Percentiles rank a stretch among this genome's conserved stretches.
Conservation (phyloP, 1,140 invertebrate species). For the Drosophila pectinifera region DNA sequence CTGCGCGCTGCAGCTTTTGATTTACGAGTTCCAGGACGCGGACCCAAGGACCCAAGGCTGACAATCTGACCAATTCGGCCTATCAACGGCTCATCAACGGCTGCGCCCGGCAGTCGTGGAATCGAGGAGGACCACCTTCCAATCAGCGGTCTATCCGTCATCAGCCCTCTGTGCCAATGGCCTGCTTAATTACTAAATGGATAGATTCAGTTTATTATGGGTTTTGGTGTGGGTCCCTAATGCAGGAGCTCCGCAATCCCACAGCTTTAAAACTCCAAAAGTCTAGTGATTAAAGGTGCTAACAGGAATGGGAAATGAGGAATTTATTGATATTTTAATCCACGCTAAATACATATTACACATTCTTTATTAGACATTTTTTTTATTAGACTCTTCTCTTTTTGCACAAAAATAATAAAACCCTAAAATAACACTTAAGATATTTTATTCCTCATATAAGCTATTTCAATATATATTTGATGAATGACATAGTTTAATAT, state of each 20-base stretch:
- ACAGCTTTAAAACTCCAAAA: background rate
- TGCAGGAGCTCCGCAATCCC: background rate
- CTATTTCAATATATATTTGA: too few relatives aligned
- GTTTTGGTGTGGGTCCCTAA: constrained; percentile 28
- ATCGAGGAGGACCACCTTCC: constrained; percentile 15
- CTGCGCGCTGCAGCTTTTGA: constrained; percentile 51
- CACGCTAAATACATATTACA: too few relatives aligned
- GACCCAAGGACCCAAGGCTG: constrained; percentile 9
- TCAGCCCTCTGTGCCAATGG: constrained; percentile 17
- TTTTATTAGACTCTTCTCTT: too few relatives aligned
- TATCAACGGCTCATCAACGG: constrained; percentile 67
- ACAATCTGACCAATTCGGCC: constrained; percentile 39
- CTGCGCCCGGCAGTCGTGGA: background rate
- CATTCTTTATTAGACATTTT: too few relatives aligned
- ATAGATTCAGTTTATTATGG: constrained; percentile 63
- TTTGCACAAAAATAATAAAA: too few relatives aligned
- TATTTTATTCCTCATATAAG: too few relatives aligned
- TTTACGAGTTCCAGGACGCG: constrained; percentile 57
- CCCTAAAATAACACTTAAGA: too few relatives aligned
- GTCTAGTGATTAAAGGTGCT: too few relatives aligned
- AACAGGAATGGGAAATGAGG: background rate
- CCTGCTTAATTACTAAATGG: constrained; percentile 67
- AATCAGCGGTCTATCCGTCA: constrained; percentile 75
- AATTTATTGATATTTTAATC: background rate
- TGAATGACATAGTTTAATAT: too few relatives aligned